phyloP scores from a whole-genome alignment of 2,113 vertebrate genomes.

The Tetraodon nigroviridis region DNA sequence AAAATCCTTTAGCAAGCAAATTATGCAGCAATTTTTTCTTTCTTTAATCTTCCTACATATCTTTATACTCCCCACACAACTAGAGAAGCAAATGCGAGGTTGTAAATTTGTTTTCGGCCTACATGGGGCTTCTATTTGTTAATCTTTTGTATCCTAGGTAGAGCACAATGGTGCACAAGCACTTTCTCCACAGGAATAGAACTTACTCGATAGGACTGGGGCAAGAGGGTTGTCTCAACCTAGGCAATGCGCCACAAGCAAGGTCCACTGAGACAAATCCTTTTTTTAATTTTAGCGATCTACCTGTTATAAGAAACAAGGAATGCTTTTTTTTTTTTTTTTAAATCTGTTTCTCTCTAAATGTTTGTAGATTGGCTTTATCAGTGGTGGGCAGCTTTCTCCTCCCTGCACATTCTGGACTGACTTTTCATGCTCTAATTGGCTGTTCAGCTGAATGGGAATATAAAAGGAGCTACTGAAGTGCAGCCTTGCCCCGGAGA shows the following conservation, averaged over 20 bases:
- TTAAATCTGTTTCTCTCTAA: too few species aligned
- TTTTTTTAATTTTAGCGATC: too few species aligned
- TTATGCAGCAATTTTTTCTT: constrained; percentile 14
- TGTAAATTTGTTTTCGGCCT: background rate
- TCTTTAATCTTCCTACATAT: constrained; percentile 9
- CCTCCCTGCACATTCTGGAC: too few species aligned
- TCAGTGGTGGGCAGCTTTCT: too few species aligned
- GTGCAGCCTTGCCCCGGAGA: too few species aligned
- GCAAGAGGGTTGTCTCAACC: background rate
- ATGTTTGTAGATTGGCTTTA: too few species aligned
- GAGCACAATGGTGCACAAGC: background rate
- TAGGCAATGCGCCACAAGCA: constrained; percentile 1
- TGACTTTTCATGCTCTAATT: too few species aligned
- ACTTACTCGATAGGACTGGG: background rate
- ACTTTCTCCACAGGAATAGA: background rate
- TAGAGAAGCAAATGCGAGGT: background rate
- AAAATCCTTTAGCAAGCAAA: background rate
- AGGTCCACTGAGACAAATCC: constrained; percentile 5
- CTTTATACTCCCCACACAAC: background rate
- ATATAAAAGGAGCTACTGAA: too few species aligned
- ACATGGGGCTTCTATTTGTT: background rate
- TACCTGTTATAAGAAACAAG: too few species aligned
- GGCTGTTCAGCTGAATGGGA: too few species aligned
- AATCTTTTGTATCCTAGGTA: background rate
- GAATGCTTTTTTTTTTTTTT: too few species aligned